Evolutionary conservation across 2,113 vertebrate genomes (phyloP).

Genomic region (Paedocypris sp.): DNA sequence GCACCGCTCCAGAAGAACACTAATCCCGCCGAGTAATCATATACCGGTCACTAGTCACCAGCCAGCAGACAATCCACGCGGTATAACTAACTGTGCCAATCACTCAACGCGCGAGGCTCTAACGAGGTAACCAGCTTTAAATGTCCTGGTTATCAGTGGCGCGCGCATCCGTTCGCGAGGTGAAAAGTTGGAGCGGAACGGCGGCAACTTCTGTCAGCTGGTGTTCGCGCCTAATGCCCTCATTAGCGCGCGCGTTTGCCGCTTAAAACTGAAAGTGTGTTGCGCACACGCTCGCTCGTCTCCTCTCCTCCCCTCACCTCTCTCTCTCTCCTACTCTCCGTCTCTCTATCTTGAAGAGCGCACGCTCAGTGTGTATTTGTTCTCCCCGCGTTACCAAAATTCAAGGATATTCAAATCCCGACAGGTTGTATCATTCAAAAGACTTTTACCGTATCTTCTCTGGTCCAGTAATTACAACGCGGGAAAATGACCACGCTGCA

Average conservation of each 20-base stretch:
- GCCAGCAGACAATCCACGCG: neutral
- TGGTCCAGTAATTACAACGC: no score
- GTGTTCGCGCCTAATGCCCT: slow-evolving; percentile 42
- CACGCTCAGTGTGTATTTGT: neutral
- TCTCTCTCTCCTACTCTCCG: no score
- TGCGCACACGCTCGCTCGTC: slow-evolving; percentile 5
- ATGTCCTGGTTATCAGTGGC: slow-evolving; percentile 41
- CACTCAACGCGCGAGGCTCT: slow-evolving; percentile 8
- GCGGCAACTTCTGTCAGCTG: slow-evolving; percentile 41
- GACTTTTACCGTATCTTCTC: no score
- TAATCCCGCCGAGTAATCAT: slow-evolving; percentile 57
- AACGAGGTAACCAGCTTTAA: slow-evolving; percentile 33
- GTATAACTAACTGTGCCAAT: slow-evolving; percentile 1
- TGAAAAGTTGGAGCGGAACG: slow-evolving; percentile 47
- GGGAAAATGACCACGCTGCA: no score
- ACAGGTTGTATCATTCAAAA: no score
- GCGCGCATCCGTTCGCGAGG: slow-evolving; percentile 52
- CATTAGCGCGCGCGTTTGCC: slow-evolving; percentile 26
- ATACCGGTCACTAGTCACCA: slow-evolving; percentile 40
- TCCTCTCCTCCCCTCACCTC: neutral
- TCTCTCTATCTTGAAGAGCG: no score
- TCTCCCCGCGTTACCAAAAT: no score
- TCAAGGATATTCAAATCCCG: no score
- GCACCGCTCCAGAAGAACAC: slow-evolving; percentile 53
- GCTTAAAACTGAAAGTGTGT: slow-evolving; percentile 43